phyloP scores from a whole-genome alignment of 2,888 invertebrate species.

The Anoplius nigerrimus region DNA sequence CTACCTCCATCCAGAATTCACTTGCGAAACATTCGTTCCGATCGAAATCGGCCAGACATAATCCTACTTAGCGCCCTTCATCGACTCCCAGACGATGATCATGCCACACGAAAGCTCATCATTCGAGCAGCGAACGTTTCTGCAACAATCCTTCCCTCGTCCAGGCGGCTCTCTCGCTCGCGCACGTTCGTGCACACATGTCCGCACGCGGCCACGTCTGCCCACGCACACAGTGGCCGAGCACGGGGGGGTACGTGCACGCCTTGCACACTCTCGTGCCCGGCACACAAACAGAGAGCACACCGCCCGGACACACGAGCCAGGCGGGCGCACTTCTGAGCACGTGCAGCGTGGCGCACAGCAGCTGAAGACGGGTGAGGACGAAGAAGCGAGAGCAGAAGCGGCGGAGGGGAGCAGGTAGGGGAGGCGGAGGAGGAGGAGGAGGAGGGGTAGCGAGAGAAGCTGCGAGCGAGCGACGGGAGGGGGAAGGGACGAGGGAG shows the following conservation, averaged over 20 bases:
- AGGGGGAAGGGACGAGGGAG: slow-evolving; percentile 66
- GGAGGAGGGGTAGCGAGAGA: slow-evolving; percentile 35
- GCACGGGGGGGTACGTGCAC: slow-evolving; percentile 11
- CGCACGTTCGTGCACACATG: neutral
- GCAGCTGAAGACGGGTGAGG: slow-evolving; percentile 44
- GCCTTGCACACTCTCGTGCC: slow-evolving; percentile 42
- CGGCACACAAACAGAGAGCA: slow-evolving; percentile 42
- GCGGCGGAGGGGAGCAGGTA: slow-evolving; percentile 13
- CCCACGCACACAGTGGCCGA: too few species aligned
- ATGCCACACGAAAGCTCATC: too few species aligned
- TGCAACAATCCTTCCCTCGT: neutral
- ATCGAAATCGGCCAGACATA: too few species aligned
- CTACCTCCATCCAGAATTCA: too few species aligned
- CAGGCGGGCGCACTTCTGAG: slow-evolving; percentile 48
- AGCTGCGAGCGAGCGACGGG: slow-evolving; percentile 45
- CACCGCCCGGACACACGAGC: slow-evolving; percentile 30
- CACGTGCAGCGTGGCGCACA: slow-evolving; percentile 46
- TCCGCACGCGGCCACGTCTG: too few species aligned
- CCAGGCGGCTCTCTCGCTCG: neutral
- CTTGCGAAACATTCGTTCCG: too few species aligned
- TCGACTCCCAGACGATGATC: too few species aligned
- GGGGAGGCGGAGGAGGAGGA: slow-evolving; percentile 28
- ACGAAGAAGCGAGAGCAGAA: slow-evolving; percentile 20
- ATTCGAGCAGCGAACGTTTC: too few species aligned
- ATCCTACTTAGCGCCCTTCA: too few species aligned